Evolutionary conservation across 2,888 invertebrate species (phyloP), one percentile per base, ranked within the genome.

Genomic region (Parnassius mnemosyne): DNA sequence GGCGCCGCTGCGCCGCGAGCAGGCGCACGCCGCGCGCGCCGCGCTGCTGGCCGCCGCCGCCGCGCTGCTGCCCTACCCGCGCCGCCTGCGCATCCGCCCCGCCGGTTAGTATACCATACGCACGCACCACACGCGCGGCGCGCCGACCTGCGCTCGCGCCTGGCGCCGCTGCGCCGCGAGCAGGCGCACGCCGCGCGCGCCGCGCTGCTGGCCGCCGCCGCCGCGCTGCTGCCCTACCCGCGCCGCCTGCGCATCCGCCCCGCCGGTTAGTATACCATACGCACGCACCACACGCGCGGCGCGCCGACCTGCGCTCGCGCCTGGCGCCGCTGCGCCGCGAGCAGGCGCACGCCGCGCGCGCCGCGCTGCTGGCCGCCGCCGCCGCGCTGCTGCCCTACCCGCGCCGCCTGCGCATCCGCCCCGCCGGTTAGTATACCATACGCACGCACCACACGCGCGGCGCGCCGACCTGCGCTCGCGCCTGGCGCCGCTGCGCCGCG

Each of bases 401-500:
- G n/a, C 0, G 10, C 9, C 47, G 13, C 25, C 25, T 25, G 25
- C 25, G 13, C 16, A 9, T 47, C 7, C 47, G 47, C n/a, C 47
- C 47, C 47, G 13, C 47, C 47, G 47, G 47, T 47, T 3, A 0
- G 47, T 47, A 47, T 13, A 9, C n/a, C n/a, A n/a, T n/a, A n/a
- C n/a, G n/a, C n/a, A n/a, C n/a, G n/a, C n/a, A n/a, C n/a, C n/a
- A n/a, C n/a, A n/a, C 62, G 71, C 78, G 11, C 69, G 79, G 0
- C 89, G 88, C 49, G 92, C 92, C 61, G 86, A 92, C 62, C 84
- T 92, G 7, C 77, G 81, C 9, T 75, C 75, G 2, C 61, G 74
- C 10, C 74, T 85, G 47, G 80, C 83, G 0, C 81, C 89, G 0
- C 72, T 90, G 62, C 69, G 89, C 20, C 72, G 81, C 11, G 92